phyloP scores from a whole-genome alignment of 2,113 vertebrate species.

The Oreamnos americanus region DNA sequence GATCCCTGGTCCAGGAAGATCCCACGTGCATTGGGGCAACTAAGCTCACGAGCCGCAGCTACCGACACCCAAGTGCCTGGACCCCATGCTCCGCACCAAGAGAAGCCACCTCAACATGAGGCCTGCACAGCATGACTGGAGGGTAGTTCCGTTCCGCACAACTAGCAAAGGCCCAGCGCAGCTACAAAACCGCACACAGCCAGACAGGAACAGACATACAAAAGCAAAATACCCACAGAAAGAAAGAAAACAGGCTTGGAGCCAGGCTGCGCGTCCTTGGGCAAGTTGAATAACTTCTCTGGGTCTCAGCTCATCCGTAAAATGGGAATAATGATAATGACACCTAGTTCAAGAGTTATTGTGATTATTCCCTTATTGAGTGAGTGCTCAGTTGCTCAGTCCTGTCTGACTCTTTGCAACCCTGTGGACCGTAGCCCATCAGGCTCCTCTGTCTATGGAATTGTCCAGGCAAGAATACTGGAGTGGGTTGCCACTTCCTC shows the following conservation, averaged over 20 bases:
- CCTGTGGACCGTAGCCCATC: neutral
- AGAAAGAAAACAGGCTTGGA: neutral
- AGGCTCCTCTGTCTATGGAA: neutral
- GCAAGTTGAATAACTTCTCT: neutral
- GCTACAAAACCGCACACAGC: neutral
- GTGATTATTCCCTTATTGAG: neutral
- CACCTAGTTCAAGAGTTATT: neutral
- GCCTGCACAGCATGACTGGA: neutral
- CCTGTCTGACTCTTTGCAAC: neutral
- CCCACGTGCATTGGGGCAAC: neutral
- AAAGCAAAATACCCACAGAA: neutral
- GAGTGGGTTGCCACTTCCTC: neutral
- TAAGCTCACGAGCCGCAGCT: neutral
- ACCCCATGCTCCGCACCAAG: fast-evolving
- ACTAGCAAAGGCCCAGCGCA: neutral
- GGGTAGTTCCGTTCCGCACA: neutral
- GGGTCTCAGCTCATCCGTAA: neutral
- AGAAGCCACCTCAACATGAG: neutral
- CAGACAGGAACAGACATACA: neutral
- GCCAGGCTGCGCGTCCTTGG: neutral
- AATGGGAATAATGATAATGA: neutral
- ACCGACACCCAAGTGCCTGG: neutral
- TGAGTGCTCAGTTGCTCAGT: neutral
- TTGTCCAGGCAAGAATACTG: neutral
- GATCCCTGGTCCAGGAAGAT: neutral